These are phyloP conservation scores for Amblyopsis rosae DNA, from an alignment of 2,113 vertebrate species.

Conservation along the genomic window DNA sequence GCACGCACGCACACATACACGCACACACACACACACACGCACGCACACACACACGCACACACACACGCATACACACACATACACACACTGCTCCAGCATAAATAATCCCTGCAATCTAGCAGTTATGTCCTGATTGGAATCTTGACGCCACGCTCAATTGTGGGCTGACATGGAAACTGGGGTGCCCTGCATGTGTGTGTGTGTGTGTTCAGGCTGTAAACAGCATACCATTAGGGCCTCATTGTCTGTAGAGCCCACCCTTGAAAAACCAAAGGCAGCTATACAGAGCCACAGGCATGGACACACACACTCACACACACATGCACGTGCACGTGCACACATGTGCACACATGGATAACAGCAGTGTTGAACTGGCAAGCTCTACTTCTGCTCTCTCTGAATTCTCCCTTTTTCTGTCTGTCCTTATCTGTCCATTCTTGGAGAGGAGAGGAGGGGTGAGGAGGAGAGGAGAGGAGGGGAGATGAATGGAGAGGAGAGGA, in stretches of 20 bases:
- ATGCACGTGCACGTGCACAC: neutral
- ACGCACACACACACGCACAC: neutral
- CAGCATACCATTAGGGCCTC: conserved; percentile 60
- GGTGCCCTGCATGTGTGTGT: conserved; percentile 48
- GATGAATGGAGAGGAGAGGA: neutral
- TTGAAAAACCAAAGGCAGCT: conserved; percentile 31
- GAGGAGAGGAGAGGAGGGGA: neutral
- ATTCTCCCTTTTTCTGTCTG: no score
- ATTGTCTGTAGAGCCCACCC: conserved; percentile 37
- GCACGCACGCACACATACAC: neutral
- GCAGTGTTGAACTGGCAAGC: no score
- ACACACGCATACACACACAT: no score
- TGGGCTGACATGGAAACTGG: conserved; percentile 63
- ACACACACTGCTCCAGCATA: conserved; percentile 62
- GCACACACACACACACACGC: neutral
- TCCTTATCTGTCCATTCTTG: no score
- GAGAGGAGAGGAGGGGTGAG: no score
- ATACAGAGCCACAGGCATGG: conserved; percentile 24
- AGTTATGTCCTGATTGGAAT: conserved; percentile 75
- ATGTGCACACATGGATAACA: neutral
- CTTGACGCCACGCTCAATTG: conserved; percentile 76
- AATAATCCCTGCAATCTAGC: conserved; percentile 76
- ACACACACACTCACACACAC: conserved; percentile 1
- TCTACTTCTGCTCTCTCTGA: no score
- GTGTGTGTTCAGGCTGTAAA: conserved; percentile 53